Evolutionary conservation across 2,113 vertebrate genomes (phyloP).

Genomic region (Poicephalus meyeri): DNA sequence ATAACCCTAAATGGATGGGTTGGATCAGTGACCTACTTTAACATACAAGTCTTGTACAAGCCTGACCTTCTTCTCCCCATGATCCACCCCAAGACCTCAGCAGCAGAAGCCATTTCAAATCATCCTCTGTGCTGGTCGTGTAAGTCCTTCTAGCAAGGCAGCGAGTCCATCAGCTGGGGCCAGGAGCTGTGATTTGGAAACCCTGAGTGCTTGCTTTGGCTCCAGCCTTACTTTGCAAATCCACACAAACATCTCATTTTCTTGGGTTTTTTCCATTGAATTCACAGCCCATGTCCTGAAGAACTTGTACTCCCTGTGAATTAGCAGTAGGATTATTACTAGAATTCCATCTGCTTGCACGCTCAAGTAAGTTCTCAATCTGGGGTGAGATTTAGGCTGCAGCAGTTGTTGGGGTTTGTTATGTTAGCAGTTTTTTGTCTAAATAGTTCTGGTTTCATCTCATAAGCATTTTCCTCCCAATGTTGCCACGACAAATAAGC

Average conservation of each 20-base stretch:
- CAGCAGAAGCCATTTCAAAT: background rate
- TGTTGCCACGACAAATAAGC: background rate
- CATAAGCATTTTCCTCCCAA: background rate
- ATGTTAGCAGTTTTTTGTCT: background rate
- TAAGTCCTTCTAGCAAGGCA: background rate
- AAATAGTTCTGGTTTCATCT: background rate
- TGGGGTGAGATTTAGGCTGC: background rate
- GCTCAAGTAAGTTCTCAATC: background rate
- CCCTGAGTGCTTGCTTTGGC: background rate
- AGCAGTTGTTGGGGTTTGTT: background rate
- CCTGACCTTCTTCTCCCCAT: background rate
- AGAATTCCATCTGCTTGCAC: background rate
- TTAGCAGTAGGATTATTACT: background rate
- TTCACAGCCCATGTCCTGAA: background rate
- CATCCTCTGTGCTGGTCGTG: rapidly evolving
- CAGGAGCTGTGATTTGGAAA: background rate
- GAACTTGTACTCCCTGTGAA: background rate
- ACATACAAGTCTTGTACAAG: background rate
- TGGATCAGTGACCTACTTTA: background rate
- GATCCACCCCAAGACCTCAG: background rate
- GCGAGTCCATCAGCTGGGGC: background rate
- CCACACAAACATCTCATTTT: background rate
- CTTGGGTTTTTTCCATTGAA: background rate
- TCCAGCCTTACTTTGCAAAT: background rate
- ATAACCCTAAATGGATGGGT: background rate